These are phyloP conservation scores for Psix sp. DNA, from an alignment of 1,140 invertebrate genomes.

Conservation along the genomic window DNA sequence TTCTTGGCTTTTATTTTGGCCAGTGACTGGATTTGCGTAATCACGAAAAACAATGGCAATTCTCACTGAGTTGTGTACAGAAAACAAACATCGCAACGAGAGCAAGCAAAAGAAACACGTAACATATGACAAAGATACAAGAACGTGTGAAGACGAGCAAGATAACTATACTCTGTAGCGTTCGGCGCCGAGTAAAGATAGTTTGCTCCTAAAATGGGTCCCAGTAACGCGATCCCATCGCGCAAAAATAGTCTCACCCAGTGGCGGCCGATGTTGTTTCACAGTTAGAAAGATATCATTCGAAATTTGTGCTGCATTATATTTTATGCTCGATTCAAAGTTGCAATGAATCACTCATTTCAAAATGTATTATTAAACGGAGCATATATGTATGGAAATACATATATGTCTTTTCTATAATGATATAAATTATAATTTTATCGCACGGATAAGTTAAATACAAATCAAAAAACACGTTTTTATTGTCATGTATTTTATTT, in stretches of 20 bases:
- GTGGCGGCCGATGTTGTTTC: conserved; percentile 41
- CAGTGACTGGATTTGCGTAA: conserved; percentile 75
- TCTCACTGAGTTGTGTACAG: conserved; percentile 28
- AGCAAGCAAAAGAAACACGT: conserved; percentile 22
- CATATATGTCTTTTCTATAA: too few species aligned
- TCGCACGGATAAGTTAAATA: too few species aligned
- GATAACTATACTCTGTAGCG: conserved; percentile 56
- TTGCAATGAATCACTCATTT: conserved; percentile 1
- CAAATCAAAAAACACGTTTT: too few species aligned
- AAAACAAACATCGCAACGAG: conserved; percentile 45
- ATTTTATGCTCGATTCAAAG: background rate
- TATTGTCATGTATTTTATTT: too few species aligned
- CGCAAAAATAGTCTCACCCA: conserved; percentile 76
- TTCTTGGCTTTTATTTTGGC: conserved; percentile 71
- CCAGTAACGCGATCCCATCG: conserved; percentile 79
- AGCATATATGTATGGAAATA: too few species aligned
- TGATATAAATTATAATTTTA: too few species aligned
- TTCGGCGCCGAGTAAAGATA: conserved; percentile 73
- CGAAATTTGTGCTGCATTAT: conserved; percentile 43
- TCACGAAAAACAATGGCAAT: conserved; percentile 45
- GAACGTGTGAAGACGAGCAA: conserved; percentile 38
- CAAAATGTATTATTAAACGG: background rate
- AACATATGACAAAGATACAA: conserved; percentile 31
- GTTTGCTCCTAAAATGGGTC: conserved; percentile 81
- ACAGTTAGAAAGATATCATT: conserved; percentile 54